Conservation (phyloP, 2,113 vertebrate species). For the Oreochromis niloticus region DNA sequence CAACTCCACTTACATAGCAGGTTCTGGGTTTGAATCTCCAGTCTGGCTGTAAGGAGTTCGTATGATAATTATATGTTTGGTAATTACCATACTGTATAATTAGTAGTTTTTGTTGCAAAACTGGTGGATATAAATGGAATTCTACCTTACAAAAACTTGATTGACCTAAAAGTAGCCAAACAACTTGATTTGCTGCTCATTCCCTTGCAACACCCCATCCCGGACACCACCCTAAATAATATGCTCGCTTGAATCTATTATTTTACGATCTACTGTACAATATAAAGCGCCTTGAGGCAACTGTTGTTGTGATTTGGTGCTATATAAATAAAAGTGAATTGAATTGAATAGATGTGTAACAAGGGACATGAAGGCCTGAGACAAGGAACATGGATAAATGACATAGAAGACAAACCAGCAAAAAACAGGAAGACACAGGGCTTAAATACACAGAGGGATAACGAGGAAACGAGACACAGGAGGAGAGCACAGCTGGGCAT, state of each 20-base stretch:
- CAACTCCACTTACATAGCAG: background rate
- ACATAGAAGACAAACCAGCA: background rate
- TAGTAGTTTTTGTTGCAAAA: background rate
- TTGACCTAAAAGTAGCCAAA: no score
- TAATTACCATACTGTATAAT: background rate
- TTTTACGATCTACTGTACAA: background rate
- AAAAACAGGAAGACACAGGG: background rate
- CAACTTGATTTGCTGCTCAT: no score
- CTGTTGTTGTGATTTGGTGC: background rate
- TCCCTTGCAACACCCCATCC: no score
- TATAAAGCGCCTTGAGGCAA: background rate
- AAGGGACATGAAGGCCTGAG: background rate
- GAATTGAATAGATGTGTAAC: background rate
- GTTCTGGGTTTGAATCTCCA: background rate
- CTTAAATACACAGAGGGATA: background rate
- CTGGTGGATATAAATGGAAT: background rate
- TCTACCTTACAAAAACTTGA: background rate
- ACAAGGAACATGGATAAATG: background rate
- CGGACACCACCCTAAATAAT: no score
- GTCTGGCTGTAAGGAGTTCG: background rate
- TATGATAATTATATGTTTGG: background rate
- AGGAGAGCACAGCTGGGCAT: background rate
- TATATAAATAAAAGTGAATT: background rate
- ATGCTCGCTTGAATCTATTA: no score
- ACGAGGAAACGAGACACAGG: background rate